Conservation (phyloP, 2,113 vertebrate genomes). For the Beaufortia kweichowensis region DNA sequence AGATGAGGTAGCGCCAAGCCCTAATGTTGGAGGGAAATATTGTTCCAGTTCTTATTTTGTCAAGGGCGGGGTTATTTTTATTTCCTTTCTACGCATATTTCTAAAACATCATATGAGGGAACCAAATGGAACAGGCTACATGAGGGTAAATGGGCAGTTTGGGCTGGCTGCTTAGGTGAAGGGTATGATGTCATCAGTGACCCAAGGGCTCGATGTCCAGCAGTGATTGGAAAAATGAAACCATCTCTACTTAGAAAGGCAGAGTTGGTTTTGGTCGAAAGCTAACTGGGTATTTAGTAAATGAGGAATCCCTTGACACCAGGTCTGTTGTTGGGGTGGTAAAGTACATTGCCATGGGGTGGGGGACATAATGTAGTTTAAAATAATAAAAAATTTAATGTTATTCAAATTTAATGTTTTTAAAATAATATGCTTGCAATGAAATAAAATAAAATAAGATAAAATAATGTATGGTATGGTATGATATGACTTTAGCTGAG, state of each 20-base stretch:
- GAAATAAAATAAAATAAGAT: too few species aligned
- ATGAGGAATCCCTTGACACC: neutral
- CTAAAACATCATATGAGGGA: constrained; percentile 51
- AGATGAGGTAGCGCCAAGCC: constrained; percentile 43
- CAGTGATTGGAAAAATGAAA: constrained; percentile 58
- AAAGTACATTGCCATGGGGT: neutral
- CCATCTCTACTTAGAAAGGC: constrained; percentile 12
- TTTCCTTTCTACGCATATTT: constrained; percentile 36
- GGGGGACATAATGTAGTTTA: too few species aligned
- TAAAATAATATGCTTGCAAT: too few species aligned
- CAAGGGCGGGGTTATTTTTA: constrained; percentile 51
- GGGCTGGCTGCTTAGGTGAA: constrained; percentile 56
- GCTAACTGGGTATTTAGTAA: constrained; percentile 11
- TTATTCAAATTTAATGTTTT: too few species aligned
- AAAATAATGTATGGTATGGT: too few species aligned
- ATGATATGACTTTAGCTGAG: too few species aligned
- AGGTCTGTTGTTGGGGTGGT: neutral
- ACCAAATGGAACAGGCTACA: constrained; percentile 40
- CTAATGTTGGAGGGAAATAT: constrained; percentile 49
- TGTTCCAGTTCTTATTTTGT: constrained; percentile 31
- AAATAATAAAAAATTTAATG: too few species aligned
- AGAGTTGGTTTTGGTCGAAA: constrained; percentile 40
- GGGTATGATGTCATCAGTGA: constrained; percentile 65
- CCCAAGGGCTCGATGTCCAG: constrained; percentile 56
- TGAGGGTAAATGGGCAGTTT: constrained; percentile 34